A percentile compares a stretch with the other conserved stretches of the same genome.
These are phyloP conservation scores for Parauchenoglanis ngamensis DNA, from an alignment of 2,797 vertebrate species.

Conservation along the genomic window DNA sequence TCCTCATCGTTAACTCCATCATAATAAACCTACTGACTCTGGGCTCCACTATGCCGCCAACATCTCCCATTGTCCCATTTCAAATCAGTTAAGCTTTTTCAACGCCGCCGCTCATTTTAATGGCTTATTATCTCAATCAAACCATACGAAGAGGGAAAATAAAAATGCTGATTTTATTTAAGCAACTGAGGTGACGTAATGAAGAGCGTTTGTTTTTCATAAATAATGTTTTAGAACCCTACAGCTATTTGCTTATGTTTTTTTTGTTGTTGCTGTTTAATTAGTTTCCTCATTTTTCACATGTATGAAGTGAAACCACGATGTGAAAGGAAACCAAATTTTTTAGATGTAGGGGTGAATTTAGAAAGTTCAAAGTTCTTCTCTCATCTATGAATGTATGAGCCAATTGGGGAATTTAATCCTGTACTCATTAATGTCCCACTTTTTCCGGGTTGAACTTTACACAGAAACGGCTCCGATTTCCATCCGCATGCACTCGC, in stretches of 20 bases:
- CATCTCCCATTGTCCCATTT: slow-evolving; percentile 51
- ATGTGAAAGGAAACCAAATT: neutral
- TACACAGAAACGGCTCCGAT: neutral
- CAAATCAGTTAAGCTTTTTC: slow-evolving; percentile 49
- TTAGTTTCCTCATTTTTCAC: neutral
- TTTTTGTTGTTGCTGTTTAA: neutral
- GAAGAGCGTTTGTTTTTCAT: neutral
- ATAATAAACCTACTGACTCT: slow-evolving; percentile 54
- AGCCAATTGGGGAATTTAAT: neutral
- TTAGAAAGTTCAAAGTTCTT: neutral
- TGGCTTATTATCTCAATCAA: slow-evolving; percentile 45
- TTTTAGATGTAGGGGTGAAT: neutral
- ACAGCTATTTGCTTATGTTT: neutral
- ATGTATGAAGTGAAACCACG: neutral
- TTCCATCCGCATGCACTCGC: too few relatives aligned
- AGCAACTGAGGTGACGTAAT: slow-evolving; percentile 13
- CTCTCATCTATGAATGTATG: too few relatives aligned
- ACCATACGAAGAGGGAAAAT: slow-evolving; percentile 20
- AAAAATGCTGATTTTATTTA: slow-evolving; percentile 28
- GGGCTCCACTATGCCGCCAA: slow-evolving; percentile 43
- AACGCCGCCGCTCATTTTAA: slow-evolving; percentile 23
- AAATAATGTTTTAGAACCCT: neutral
- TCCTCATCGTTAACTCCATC: slow-evolving; percentile 62
- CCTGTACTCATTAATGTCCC: neutral
- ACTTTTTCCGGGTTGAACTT: neutral